Evolutionary conservation across 2,888 invertebrate genomes (phyloP).

Genomic region (Cerastis leucographa): DNA sequence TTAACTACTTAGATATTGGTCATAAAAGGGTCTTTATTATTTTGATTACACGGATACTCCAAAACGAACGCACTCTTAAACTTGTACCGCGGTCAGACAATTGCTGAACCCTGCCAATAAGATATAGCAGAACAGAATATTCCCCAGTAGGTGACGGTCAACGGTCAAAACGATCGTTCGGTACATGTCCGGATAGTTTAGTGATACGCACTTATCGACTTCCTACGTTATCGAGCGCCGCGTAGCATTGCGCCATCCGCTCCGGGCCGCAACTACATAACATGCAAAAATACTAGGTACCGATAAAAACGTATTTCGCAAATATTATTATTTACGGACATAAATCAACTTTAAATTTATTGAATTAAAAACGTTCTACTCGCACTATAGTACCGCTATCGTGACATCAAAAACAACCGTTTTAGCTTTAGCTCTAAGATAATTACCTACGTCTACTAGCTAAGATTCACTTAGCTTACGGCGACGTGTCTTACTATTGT

Average conservation of each 20-base stretch:
- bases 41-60: constrained; percentile 4
- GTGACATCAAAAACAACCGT: background rate
- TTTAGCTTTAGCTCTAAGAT: background rate
- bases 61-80: constrained; percentile 7
- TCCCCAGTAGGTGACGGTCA: constrained; percentile 61
- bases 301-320: constrained; percentile 36
- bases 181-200: constrained; percentile 69
- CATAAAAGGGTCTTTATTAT: background rate
- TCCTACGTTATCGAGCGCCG: constrained; percentile 81
- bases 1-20: background rate
- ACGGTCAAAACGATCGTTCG: constrained; percentile 63
- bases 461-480: background rate
- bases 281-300: constrained; percentile 60
- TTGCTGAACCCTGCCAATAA: background rate
- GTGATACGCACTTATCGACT: constrained; percentile 81
- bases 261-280: constrained; percentile 60
- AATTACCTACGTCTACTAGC: background rate
- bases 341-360: background rate
- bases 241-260: constrained; percentile 77
- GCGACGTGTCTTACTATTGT: background rate
- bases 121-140: constrained; percentile 4
- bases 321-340: constrained; percentile 17
- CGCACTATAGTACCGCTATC: background rate
- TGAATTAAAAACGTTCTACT: background rate
- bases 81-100: background rate